These are phyloP conservation scores for Amazona vittata DNA, from an alignment of 2,113 vertebrate species.

Conservation along the genomic window DNA sequence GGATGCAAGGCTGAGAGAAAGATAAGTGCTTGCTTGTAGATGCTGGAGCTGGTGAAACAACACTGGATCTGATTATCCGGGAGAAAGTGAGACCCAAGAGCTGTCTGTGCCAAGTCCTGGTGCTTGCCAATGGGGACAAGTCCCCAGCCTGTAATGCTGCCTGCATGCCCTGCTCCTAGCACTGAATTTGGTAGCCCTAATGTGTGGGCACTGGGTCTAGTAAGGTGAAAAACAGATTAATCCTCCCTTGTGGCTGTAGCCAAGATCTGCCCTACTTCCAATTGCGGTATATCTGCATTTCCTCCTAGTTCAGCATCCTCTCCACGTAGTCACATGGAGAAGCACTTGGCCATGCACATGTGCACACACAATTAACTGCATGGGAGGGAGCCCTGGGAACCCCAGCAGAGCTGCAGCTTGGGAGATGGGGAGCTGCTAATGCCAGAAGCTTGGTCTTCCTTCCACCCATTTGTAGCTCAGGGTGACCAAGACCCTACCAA, in stretches of 20 bases:
- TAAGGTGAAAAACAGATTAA: neutral
- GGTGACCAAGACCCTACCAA: fast-evolving
- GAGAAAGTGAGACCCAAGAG: neutral
- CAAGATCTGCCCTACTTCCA: neutral
- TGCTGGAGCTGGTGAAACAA: neutral
- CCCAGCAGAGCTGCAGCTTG: neutral
- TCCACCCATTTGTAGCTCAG: fast-evolving
- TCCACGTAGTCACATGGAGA: neutral
- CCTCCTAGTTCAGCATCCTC: neutral
- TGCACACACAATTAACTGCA: neutral
- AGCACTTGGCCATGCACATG: fast-evolving
- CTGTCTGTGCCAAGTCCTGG: neutral
- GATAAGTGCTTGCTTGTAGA: neutral
- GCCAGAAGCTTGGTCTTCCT: neutral
- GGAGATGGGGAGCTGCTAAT: neutral
- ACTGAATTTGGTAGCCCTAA: neutral
- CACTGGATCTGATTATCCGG: neutral
- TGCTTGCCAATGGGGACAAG: neutral
- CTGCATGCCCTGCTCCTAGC: neutral
- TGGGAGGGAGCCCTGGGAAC: neutral
- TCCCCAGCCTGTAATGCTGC: neutral
- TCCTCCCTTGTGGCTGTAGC: neutral
- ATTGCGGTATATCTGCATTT: neutral
- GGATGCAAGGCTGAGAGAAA: neutral
- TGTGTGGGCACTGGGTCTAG: neutral